Evolutionary conservation across 2,797 vertebrate species (phyloP).

Genomic region (Odontamblyopus lacepedii): DNA sequence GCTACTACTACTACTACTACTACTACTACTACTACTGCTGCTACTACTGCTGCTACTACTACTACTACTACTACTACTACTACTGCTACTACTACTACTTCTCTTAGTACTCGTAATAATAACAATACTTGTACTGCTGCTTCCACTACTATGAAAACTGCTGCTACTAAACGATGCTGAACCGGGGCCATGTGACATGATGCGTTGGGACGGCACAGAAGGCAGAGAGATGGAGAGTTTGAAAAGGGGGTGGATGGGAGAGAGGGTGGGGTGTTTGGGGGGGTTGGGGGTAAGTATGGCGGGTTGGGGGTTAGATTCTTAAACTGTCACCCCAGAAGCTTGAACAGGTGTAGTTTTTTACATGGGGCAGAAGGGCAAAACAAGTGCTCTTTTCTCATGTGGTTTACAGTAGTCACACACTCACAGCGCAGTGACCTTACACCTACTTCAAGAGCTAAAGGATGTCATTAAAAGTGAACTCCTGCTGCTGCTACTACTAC

Average conservation of each 20-base stretch:
- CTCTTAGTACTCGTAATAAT: too few species aligned
- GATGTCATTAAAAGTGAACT: slow-evolving; percentile 43
- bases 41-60: too few species aligned
- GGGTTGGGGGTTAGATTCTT: slow-evolving; percentile 39
- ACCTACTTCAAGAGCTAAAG: slow-evolving; percentile 36
- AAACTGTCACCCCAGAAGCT: slow-evolving; percentile 32
- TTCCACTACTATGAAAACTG: too few species aligned
- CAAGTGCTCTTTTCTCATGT: slow-evolving; percentile 59
- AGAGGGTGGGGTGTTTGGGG: too few species aligned
- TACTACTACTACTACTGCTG: too few species aligned
- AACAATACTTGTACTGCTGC: too few species aligned
- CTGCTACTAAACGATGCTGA: too few species aligned
- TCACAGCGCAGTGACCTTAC: slow-evolving; percentile 56
- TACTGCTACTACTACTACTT: too few species aligned
- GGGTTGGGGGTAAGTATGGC: not conserved
- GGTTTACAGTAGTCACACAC: slow-evolving; percentile 34
- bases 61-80: too few species aligned
- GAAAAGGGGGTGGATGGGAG: not conserved
- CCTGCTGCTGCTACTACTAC: not conserved
- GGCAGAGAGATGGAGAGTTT: too few species aligned
- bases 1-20: too few species aligned
- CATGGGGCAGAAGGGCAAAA: slow-evolving; percentile 38
- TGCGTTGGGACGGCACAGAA: not conserved
- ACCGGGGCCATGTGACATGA: not conserved
- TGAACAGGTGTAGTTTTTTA: slow-evolving; percentile 69